These are phyloP conservation scores for Parascotia fuliginaria DNA, from an alignment of 2,888 invertebrate genomes.

Conservation along the genomic window DNA sequence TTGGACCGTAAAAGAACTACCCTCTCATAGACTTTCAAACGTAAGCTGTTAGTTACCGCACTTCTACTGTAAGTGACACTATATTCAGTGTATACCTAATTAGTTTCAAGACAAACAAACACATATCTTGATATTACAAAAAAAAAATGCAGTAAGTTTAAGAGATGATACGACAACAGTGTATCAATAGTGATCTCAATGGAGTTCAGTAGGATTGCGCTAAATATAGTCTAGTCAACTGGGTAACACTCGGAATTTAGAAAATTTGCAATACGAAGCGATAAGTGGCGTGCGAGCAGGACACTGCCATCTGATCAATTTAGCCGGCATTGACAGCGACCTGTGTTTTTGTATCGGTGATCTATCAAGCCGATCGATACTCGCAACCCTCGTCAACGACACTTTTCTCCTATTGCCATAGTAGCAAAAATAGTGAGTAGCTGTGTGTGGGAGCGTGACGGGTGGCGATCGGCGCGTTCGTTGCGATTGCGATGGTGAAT, in stretches of 20 bases:
- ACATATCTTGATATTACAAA: no score
- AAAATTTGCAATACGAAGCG: constrained; percentile 45
- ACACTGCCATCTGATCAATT: constrained; percentile 39
- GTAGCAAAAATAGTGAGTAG: constrained; percentile 41
- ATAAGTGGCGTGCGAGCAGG: constrained; percentile 31
- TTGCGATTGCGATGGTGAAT: constrained; percentile 69
- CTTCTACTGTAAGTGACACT: no score
- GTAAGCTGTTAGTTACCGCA: no score
- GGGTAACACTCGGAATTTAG: constrained; percentile 45
- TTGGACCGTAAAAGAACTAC: no score
- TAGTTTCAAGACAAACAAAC: no score
- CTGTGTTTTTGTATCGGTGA: constrained; percentile 46
- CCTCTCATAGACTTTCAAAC: no score
- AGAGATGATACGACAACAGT: no score
- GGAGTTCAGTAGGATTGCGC: constrained; percentile 35
- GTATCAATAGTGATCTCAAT: constrained; percentile 34
- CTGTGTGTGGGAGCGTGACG: constrained; percentile 69
- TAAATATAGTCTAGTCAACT: constrained; percentile 52
- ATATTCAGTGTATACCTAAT: no score
- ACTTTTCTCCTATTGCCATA: constrained; percentile 38
- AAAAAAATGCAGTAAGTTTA: no score
- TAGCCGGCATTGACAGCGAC: constrained; percentile 54
- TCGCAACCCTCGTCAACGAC: constrained; percentile 37
- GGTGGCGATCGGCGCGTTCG: constrained; percentile 54
- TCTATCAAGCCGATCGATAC: constrained; percentile 48